Evolutionary conservation across 2,797 vertebrate species (phyloP).

Genomic region (Sparidentex hasta): DNA sequence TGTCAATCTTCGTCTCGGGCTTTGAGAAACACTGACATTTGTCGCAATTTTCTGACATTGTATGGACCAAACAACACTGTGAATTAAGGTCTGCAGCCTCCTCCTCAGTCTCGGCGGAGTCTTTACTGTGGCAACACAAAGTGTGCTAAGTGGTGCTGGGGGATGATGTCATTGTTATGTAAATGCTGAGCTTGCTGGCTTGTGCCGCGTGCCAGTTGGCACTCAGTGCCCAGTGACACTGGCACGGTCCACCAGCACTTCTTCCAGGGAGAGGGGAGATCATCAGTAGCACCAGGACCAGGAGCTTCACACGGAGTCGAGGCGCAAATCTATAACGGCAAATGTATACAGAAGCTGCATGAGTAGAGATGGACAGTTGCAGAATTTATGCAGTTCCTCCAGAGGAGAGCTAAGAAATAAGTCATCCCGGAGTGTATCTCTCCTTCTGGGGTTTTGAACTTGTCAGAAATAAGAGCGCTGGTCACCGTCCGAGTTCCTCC

Average conservation of each 20-base stretch:
- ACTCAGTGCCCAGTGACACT: constrained; percentile 58
- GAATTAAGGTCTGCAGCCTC: neutral
- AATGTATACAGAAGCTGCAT: neutral
- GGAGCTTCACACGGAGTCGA: constrained; percentile 1
- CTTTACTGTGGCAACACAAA: constrained; percentile 43
- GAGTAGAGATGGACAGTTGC: neutral
- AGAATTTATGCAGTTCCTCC: neutral
- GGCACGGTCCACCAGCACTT: constrained; percentile 57
- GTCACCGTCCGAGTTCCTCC: neutral
- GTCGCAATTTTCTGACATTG: no score
- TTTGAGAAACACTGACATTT: no score
- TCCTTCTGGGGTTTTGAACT: neutral
- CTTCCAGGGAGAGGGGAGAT: constrained; percentile 23
- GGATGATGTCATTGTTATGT: constrained; percentile 87
- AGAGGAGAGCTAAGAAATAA: neutral
- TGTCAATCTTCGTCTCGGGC: no score
- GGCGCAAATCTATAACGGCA: neutral
- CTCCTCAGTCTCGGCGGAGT: constrained; percentile 25
- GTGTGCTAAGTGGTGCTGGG: constrained; percentile 53
- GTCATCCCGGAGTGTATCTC: neutral
- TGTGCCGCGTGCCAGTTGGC: constrained; percentile 79
- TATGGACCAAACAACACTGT: no score
- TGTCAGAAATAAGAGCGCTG: neutral
- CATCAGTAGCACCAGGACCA: constrained; percentile 13
- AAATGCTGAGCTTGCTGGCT: constrained; percentile 74